Evolutionary conservation across 1,140 invertebrate genomes (phyloP).

Genomic region (Oryzaephilus surinamensis): DNA sequence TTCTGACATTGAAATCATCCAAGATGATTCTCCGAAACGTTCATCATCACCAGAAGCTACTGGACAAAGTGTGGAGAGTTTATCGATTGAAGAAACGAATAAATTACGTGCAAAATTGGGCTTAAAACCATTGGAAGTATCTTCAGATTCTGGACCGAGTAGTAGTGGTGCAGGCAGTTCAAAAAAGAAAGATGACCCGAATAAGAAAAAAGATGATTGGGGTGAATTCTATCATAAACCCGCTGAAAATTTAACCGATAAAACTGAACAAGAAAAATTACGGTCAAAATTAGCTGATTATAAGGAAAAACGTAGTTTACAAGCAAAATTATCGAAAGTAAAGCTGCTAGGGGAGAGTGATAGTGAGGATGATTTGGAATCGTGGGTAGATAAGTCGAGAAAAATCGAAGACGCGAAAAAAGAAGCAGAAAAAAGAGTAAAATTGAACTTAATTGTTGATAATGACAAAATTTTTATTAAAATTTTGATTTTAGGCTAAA

Average conservation of each 20-base stretch:
- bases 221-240: conserved; percentile 91
- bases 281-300: conserved; percentile 65
- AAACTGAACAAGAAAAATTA: conserved; percentile 69
- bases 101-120: conserved; percentile 85
- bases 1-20: conserved; percentile 32
- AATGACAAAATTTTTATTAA: conserved; percentile 37
- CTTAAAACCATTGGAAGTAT: conserved; percentile 79
- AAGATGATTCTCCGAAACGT: background rate
- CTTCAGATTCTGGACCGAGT: too few relatives aligned
- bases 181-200: conserved; percentile 40
- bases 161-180: conserved; percentile 19
- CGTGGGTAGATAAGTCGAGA: conserved; percentile 78
- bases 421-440: conserved; percentile 79
- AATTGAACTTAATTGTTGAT: too few relatives aligned
- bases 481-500: too few relatives aligned
- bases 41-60: conserved; percentile 7
- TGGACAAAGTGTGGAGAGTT: conserved; percentile 39
- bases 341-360: conserved; percentile 66
- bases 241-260: conserved; percentile 68
- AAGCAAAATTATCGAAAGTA: conserved; percentile 56
- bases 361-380: conserved; percentile 54
- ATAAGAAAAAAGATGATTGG: conserved; percentile 60
- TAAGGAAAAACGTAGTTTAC: conserved; percentile 71
- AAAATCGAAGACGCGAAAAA: conserved; percentile 69
- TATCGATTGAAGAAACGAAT: conserved; percentile 88